Evolutionary conservation across 2,797 vertebrate genomes (phyloP).

Genomic region (Oryzias sinensis): DNA sequence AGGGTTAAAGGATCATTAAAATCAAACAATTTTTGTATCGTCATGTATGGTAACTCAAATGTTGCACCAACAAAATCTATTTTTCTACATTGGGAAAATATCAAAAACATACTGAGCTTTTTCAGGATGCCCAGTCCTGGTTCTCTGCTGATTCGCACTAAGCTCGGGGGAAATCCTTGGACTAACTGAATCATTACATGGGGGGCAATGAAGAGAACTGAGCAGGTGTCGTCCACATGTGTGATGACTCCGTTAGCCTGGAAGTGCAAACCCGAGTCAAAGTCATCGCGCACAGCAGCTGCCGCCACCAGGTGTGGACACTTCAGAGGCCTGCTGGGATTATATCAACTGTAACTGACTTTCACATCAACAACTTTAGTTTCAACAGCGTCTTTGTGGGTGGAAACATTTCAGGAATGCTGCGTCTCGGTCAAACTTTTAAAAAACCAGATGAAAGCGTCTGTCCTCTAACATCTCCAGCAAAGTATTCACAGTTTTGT

Average conservation of each 20-base stretch:
- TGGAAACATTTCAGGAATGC: neutral
- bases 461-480: too few relatives aligned
- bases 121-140: neutral
- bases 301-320: conserved; percentile 15
- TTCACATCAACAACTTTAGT: conserved; percentile 5
- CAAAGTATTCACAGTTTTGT: neutral
- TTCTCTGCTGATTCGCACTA: conserved; percentile 1
- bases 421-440: conserved; percentile 5
- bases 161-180: conserved; percentile 41
- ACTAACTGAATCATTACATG: conserved; percentile 41
- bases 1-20: too few relatives aligned
- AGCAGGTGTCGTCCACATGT: conserved; percentile 36
- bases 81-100: too few relatives aligned
- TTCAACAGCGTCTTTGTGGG: neutral
- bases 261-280: conserved; percentile 42
- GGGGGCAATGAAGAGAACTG: conserved; percentile 52
- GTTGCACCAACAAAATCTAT: too few relatives aligned
- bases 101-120: too few relatives aligned
- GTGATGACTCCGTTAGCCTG: conserved; percentile 40
- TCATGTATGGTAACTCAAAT: too few relatives aligned
- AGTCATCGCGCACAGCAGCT: conserved; percentile 54
- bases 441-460: neutral
- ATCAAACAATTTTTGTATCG: too few relatives aligned
- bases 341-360: neutral
- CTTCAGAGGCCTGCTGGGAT: conserved; percentile 5